Evolutionary conservation across 2,888 invertebrate species (phyloP).

Genomic region (Leistus spinibarbis): DNA sequence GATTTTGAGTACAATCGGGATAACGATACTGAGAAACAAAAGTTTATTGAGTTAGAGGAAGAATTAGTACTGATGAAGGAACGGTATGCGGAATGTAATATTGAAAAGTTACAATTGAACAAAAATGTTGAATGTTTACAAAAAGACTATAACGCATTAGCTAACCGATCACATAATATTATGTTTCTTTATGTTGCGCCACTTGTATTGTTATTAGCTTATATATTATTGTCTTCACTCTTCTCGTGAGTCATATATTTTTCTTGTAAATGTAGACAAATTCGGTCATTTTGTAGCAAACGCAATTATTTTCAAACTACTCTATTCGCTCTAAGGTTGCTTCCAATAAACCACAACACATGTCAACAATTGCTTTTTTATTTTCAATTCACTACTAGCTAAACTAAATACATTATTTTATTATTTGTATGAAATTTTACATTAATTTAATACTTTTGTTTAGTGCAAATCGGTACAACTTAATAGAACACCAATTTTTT

Average conservation of each 20-base stretch:
- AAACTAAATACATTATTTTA: no score
- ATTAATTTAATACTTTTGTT: no score
- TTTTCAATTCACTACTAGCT: no score
- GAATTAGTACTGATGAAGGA: constrained; percentile 76
- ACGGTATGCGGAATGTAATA: constrained; percentile 69
- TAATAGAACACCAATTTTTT: no score
- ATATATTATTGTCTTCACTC: constrained; percentile 65
- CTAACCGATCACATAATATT: constrained; percentile 66
- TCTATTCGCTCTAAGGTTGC: no score
- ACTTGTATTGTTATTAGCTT: constrained; percentile 63
- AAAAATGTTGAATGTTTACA: constrained; percentile 66
- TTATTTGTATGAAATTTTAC: no score
- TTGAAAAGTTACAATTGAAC: constrained; percentile 66
- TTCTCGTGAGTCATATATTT: constrained; percentile 64
- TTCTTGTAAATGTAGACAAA: not conserved
- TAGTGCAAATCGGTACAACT: no score
- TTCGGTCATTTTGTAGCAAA: not conserved
- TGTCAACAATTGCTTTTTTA: no score
- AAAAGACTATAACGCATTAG: constrained; percentile 64
- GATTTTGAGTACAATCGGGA: constrained; percentile 9
- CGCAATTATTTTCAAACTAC: not conserved
- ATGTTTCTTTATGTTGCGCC: constrained; percentile 65
- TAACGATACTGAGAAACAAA: constrained; percentile 51
- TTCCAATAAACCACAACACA: no score
- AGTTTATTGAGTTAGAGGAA: constrained; percentile 70